phyloP scores from a whole-genome alignment of 2,113 vertebrate genomes.

The Ursus arctos region DNA sequence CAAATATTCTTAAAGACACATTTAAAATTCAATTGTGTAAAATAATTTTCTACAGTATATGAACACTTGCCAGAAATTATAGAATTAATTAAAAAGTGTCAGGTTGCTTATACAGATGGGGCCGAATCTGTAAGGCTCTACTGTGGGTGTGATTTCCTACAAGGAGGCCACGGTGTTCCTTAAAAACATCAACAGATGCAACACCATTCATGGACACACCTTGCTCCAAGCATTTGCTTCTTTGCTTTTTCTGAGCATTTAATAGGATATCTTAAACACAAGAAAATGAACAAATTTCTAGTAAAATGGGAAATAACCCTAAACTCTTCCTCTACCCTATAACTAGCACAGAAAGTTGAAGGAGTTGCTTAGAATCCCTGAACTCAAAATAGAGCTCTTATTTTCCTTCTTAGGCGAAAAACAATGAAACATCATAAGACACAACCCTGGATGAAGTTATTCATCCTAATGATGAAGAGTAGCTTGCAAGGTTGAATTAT shows the following conservation, averaged over 20 bases:
- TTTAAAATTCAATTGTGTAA: not conserved
- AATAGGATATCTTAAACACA: not conserved
- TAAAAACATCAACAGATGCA: not conserved
- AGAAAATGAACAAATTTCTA: not conserved
- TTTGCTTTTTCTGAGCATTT: not conserved
- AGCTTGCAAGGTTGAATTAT: not conserved
- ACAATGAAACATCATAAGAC: not conserved
- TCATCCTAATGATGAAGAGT: not conserved
- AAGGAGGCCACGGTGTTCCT: not conserved
- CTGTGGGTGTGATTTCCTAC: not conserved
- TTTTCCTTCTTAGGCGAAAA: constrained; percentile 13
- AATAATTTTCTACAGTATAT: not conserved
- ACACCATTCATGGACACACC: not conserved
- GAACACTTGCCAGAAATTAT: not conserved
- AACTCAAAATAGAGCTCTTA: constrained; percentile 20
- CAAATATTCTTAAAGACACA: not conserved
- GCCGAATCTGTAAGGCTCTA: not conserved
- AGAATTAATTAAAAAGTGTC: not conserved
- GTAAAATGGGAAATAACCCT: not conserved
- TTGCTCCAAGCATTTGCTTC: not conserved
- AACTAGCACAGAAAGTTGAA: not conserved
- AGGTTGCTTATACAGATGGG: not conserved
- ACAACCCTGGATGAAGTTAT: not conserved
- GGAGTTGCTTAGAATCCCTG: not conserved
- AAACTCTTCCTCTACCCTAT: not conserved